A percentile compares a stretch with the other conserved stretches of the same genome.
Evolutionary conservation across 2,113 vertebrate species (phyloP).

Genomic region (Pogona vitticeps): DNA sequence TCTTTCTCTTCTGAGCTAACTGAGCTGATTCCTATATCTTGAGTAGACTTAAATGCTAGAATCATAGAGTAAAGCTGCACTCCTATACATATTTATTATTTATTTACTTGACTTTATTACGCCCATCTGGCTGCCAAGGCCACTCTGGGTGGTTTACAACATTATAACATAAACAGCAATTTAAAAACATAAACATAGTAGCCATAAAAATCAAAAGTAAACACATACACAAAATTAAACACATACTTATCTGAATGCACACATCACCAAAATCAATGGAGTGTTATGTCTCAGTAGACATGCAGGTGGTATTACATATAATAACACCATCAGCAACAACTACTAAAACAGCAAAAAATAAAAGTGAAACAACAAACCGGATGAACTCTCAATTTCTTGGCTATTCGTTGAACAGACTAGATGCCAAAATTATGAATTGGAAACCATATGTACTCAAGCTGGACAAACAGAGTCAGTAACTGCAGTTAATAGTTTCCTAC

Average conservation of each 20-base stretch:
- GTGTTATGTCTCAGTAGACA: background rate
- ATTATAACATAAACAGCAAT: too few species aligned
- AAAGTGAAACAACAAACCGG: background rate
- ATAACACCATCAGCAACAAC: too few species aligned
- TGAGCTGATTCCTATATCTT: background rate
- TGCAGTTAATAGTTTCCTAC: too few species aligned
- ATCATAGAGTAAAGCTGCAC: background rate
- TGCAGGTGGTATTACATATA: too few species aligned
- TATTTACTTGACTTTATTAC: too few species aligned
- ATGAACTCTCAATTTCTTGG: background rate
- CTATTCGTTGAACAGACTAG: background rate
- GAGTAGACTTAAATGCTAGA: constrained; percentile 15
- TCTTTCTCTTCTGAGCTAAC: background rate
- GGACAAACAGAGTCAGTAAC: too few species aligned
- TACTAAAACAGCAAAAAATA: background rate
- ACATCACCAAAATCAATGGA: background rate
- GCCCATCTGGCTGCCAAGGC: too few species aligned
- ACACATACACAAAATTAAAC: too few species aligned
- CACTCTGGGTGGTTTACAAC: too few species aligned
- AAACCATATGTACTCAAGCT: too few species aligned
- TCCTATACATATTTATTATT: background rate
- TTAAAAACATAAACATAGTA: too few species aligned
- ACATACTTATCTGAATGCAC: background rate
- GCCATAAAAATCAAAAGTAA: too few species aligned
- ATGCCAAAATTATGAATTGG: constrained; percentile 14